Evolutionary conservation across 2,113 vertebrate genomes (phyloP), one percentile per base, ranked within the genome.

Genomic region (Bucco capensis): DNA sequence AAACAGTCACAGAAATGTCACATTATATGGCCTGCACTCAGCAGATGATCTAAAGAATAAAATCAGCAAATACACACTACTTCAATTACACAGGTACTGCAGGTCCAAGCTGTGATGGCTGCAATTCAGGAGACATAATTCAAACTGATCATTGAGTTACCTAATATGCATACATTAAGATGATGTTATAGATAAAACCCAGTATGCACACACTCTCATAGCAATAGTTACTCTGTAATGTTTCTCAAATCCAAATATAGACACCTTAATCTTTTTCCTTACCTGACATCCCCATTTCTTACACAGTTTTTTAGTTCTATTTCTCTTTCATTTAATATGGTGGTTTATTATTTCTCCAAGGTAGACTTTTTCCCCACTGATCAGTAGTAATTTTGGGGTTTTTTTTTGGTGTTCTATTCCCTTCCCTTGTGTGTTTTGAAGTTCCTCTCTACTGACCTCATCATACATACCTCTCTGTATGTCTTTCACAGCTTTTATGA

Each of bases 291-390:
- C 23, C 25, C 61, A 65, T 84, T 90, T 57, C 75, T 69, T 56
- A 35, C 30, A 50, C 6, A 31, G 15, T 15, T 64, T 77, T 83
- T 77, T 46, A 64, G 19, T 24, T 28, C 46, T 44, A 16, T 24
- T 64, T 22, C 10, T 70, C 64, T 83, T 86, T 73, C 10, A 62
- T 33, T 42, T 76, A 42, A 24, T 31, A 44, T 21, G 3, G 28
- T 58, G 47, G 47, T 16, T 6, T 15, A 7, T 50, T 50, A 2
- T 13, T 27, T 89, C 47, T 53, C 13, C 28, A 58, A 94, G 51
- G 50, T 80, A 92, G 80, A 83, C 46, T 89, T 92, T 86, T 47
- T 88, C 95, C 96, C 94, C 70, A 72, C 31, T 56, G 35, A 49
- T 80, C 60, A 38, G 25, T 86, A 94, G 49, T 50, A 53, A 92